These are phyloP conservation scores for Drosophila paranaensis DNA, from an alignment of 2,888 invertebrate species.

Conservation along the genomic window DNA sequence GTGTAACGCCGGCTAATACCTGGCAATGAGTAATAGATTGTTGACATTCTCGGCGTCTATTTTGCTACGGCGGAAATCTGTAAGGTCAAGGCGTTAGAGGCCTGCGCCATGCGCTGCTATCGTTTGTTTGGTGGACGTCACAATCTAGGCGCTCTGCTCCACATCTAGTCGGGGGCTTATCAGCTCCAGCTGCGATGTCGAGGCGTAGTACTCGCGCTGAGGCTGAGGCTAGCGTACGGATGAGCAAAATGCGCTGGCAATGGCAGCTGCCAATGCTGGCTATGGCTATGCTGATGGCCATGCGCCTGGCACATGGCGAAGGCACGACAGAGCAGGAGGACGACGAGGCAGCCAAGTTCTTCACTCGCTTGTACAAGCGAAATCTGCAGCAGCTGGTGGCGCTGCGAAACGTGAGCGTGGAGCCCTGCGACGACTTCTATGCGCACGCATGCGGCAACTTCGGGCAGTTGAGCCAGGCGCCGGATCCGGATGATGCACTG, in stretches of 20 bases:
- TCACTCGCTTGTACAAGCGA: constrained; percentile 71
- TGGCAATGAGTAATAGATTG: constrained; percentile 47
- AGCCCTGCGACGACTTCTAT: constrained; percentile 80
- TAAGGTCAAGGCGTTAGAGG: constrained; percentile 65
- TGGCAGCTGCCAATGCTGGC: constrained; percentile 40
- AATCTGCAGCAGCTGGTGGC: constrained; percentile 69
- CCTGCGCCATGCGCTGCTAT: constrained; percentile 15
- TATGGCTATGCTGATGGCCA: constrained; percentile 12
- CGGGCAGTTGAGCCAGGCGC: not conserved
- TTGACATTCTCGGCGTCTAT: constrained; percentile 6
- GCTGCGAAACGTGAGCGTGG: constrained; percentile 61
- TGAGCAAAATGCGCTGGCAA: constrained; percentile 37
- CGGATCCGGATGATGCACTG: constrained; percentile 49
- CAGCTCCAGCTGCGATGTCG: constrained; percentile 30
- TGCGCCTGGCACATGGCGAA: constrained; percentile 10
- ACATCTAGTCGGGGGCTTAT: constrained; percentile 49
- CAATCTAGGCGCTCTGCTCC: constrained; percentile 15
- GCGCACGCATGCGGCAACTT: constrained; percentile 80
- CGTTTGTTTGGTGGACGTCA: constrained; percentile 7
- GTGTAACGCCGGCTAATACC: constrained; percentile 1
- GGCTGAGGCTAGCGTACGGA: constrained; percentile 57
- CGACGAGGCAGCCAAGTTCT: constrained; percentile 46
- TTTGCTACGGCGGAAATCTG: constrained; percentile 19
- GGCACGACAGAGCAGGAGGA: constrained; percentile 10
- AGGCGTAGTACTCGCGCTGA: constrained; percentile 58